Percentiles rank a stretch among this genome's conserved stretches.
Evolutionary conservation across 2,797 vertebrate species (phyloP).

Genomic region (Gorsachius magnificus): DNA sequence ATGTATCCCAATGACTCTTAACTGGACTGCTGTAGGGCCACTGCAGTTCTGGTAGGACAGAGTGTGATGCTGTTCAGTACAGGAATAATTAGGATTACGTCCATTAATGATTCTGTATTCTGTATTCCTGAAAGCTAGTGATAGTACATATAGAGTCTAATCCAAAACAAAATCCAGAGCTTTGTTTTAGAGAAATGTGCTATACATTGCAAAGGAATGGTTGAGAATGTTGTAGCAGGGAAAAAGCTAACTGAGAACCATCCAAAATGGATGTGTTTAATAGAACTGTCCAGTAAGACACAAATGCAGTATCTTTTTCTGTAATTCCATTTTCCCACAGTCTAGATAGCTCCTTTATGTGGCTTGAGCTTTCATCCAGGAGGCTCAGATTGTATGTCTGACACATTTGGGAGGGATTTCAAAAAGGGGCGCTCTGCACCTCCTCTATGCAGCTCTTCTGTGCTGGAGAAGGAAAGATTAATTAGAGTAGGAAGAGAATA

Average conservation of each 20-base stretch:
- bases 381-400: neutral
- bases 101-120: neutral
- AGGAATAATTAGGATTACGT: neutral
- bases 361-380: neutral
- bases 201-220: no score
- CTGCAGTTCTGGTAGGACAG: neutral
- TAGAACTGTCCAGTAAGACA: neutral
- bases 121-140: neutral
- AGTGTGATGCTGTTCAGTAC: fast-evolving
- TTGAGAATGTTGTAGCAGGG: neutral
- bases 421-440: neutral
- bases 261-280: neutral
- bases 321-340: neutral
- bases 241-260: neutral
- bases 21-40: neutral
- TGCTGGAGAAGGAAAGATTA: neutral
- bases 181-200: neutral
- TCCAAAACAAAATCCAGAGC: neutral
- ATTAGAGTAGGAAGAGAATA: neutral
- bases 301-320: neutral
- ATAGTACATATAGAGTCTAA: neutral
- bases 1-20: neutral
- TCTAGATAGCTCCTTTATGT: neutral
- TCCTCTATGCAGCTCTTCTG: neutral
- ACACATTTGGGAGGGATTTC: neutral